Evolutionary conservation across 2,888 invertebrate genomes (phyloP), one percentile per base, ranked within the genome.

Genomic region (Digitonthophagus gazella): DNA sequence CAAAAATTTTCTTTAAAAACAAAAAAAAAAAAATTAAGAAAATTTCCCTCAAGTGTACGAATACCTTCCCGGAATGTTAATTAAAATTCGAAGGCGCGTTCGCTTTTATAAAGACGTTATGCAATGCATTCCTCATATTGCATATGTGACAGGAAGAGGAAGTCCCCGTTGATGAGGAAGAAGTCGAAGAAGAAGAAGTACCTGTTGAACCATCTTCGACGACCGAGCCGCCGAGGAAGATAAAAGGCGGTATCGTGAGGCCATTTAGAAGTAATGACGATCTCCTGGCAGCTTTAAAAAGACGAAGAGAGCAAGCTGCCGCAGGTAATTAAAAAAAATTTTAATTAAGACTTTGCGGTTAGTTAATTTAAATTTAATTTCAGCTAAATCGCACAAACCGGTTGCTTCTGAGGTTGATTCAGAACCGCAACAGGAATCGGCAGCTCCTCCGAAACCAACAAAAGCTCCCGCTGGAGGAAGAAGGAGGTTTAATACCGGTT

Each of bases 221-320:
- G 3, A 90, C 90, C 16, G 90, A 91, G 76, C 84, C 91, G 65
- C 88, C 90, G 74, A 91, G 91, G 76, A 88, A 90, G 75, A 82
- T 90, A 0, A 86, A 85, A 61, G 85, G 86, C 0, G 91, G 91
- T 14, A 84, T 87, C 54, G 89, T 92, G 14, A 84, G 93, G 67
- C 92, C 93, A 0, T 92, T 92, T 86, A 87, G 92, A 76, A 92
- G 92, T 77, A 92, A 93, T 81, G 89, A 91, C 69, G 92, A 92
- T 76, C 85, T 93, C 20, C 82, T 93, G 61, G 91, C 89, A 67
- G 88, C 91, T 0, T 83, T 93, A 69, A 92, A 92, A 81, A 88
- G 89, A 76, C 86, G 91, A 77, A 86, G 92, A 75, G 90, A 90
- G 71, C 90, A 91, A 79, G 90, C 86, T 15, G 88, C 88, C 73